Evolutionary conservation across 2,888 invertebrate species (phyloP), one percentile per base, ranked within the genome.

Genomic region (Drosophila neutralis): DNA sequence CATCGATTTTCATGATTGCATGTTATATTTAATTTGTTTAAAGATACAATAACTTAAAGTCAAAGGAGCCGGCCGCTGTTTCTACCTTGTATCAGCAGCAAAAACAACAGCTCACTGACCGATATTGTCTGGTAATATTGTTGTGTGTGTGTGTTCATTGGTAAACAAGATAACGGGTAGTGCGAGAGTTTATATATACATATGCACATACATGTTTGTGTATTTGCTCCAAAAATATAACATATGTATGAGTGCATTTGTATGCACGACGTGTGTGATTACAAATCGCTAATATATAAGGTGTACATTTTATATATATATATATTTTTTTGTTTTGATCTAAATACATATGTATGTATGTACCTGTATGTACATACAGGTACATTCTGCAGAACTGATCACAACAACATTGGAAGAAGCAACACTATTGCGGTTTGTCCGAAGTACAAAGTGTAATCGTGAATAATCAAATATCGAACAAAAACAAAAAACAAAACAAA

Each of bases 91-190:
- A 56, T 65, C 59, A 62, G 48, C 27, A 10, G 40, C 35, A 73
- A 56, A 38, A 58, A 65, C 35, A 59, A 40, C 36, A 58, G 69
- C 53, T 65, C 42, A 66, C 54, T 78, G 78, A 78, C 80, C 78
- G 67, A 72, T 75, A 78, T 79, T 62, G 64, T 48, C 57, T 48
- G 7, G 45, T 33, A 45, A 52, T 76, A 27, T 58, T 52, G 65
- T 40, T 65, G 45, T 66, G 51, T 66, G 45, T 56, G 29, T 59
- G 57, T 71, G 61, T 45, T 60, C 60, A 60, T 68, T 51, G 77
- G 82, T 82, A 82, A 82, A 82, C 72, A 82, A 82, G 82, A 82
- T 82, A 84, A 75, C 64, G 60, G 10, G 21, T 45, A 35, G 42
- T 51, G 49, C 24, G 49, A 8, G n/a, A 56, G 24, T 31, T 33